These are phyloP conservation scores for Papilio protenor DNA, from an alignment of 2,888 invertebrate genomes.

Conservation along the genomic window DNA sequence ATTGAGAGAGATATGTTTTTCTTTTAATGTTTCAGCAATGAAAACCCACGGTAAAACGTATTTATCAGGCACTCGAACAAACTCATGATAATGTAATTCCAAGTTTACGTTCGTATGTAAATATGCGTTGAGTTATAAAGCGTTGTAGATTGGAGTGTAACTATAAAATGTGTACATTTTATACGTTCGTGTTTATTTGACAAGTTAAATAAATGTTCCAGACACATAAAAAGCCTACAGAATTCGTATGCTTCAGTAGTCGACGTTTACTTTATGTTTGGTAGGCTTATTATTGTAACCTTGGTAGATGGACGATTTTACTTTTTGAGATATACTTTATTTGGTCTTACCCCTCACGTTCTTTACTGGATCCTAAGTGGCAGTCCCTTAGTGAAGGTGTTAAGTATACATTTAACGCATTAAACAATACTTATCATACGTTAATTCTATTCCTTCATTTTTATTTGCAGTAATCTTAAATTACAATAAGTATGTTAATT, in stretches of 20 bases:
- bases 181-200: conserved; percentile 16
- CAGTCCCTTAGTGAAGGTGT: too few relatives aligned
- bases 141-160: conserved; percentile 23
- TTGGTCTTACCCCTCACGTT: background rate
- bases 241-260: conserved; percentile 4
- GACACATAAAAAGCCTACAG: background rate
- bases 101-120: conserved; percentile 16
- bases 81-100: background rate
- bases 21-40: background rate
- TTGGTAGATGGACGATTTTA: background rate
- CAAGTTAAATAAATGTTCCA: conserved; percentile 15
- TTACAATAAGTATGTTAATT: background rate
- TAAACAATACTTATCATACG: too few relatives aligned
- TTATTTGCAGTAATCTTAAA: background rate
- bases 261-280: conserved; percentile 18
- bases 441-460: too few relatives aligned
- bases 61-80: conserved; percentile 20
- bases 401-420: too few relatives aligned
- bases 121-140: conserved; percentile 22
- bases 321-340: background rate
- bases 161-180: conserved; percentile 17
- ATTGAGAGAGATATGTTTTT: background rate
- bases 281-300: conserved; percentile 1
- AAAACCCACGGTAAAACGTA: background rate
- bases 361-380: too few relatives aligned